These are phyloP conservation scores for Parambassis ranga DNA, from an alignment of 2,797 vertebrate species.

Conservation along the genomic window DNA sequence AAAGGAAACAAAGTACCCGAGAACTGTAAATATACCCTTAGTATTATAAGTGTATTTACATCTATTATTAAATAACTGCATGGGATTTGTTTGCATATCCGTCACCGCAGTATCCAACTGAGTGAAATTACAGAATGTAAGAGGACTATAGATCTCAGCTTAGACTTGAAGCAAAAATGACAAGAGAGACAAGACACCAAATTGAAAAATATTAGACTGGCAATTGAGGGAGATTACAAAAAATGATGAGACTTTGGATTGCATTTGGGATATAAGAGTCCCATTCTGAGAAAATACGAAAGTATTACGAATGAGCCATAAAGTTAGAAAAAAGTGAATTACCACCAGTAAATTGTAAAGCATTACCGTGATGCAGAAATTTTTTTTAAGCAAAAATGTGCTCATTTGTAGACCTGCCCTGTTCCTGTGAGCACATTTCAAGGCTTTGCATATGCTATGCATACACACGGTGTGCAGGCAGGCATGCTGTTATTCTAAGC, in stretches of 20 bases:
- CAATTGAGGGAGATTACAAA: slow-evolving; percentile 7
- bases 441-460: background rate
- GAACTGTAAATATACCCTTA: background rate
- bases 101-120: background rate
- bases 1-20: background rate
- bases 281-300: background rate
- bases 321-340: background rate
- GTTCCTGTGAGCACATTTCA: too few relatives aligned
- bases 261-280: background rate
- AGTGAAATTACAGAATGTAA: background rate
- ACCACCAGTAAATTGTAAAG: background rate
- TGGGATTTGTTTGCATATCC: background rate
- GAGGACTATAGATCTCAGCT: background rate
- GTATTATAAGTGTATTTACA: background rate
- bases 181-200: background rate
- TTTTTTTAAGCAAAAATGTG: too few relatives aligned
- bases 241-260: background rate
- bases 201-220: slow-evolving; percentile 28
- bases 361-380: background rate
- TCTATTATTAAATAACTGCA: slow-evolving; percentile 11
- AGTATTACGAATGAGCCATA: background rate
- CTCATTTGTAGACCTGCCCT: background rate
- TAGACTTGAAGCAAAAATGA: background rate
- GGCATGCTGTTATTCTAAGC: background rate
- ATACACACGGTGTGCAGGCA: background rate